phyloP scores from a whole-genome alignment of 2,113 vertebrate genomes.

The Barnardius zonarius region DNA sequence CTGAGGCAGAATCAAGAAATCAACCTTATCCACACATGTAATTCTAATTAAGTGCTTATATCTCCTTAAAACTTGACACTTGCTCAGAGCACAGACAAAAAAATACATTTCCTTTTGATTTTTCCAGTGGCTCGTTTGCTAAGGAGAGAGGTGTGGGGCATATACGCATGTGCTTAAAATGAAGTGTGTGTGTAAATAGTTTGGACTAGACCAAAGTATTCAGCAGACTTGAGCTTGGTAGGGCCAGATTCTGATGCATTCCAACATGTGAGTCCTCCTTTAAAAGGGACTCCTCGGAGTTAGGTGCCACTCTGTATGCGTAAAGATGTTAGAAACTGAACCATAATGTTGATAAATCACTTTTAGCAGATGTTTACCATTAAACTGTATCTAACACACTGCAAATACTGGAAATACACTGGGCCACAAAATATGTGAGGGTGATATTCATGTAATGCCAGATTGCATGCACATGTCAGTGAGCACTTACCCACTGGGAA shows the following conservation, averaged over 20 bases:
- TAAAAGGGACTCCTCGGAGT: background rate
- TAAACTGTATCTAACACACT: slow-evolving; percentile 54
- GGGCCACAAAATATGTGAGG: slow-evolving; percentile 51
- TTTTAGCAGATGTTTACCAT: slow-evolving; percentile 52
- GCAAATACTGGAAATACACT: slow-evolving; percentile 44
- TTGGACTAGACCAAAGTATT: background rate
- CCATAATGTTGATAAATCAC: slow-evolving; percentile 40
- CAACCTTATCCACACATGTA: background rate
- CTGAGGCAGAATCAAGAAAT: background rate
- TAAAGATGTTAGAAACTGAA: background rate
- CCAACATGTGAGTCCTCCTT: background rate
- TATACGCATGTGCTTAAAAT: background rate
- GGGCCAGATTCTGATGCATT: background rate
- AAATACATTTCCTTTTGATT: background rate
- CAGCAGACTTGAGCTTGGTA: background rate
- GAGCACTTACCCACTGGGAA: slow-evolving; percentile 42
- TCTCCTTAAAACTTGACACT: background rate
- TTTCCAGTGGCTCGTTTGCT: background rate
- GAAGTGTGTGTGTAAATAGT: background rate
- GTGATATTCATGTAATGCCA: slow-evolving; percentile 55
- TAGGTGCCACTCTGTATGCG: background rate
- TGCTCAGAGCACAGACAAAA: background rate
- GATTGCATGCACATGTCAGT: slow-evolving; percentile 57
- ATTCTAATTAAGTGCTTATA: background rate
- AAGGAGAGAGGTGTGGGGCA: background rate